Percentiles rank a stretch among this genome's conserved stretches.
These are phyloP conservation scores for Orthonevra nobilis DNA, from an alignment of 2,888 invertebrate genomes.

Conservation along the genomic window DNA sequence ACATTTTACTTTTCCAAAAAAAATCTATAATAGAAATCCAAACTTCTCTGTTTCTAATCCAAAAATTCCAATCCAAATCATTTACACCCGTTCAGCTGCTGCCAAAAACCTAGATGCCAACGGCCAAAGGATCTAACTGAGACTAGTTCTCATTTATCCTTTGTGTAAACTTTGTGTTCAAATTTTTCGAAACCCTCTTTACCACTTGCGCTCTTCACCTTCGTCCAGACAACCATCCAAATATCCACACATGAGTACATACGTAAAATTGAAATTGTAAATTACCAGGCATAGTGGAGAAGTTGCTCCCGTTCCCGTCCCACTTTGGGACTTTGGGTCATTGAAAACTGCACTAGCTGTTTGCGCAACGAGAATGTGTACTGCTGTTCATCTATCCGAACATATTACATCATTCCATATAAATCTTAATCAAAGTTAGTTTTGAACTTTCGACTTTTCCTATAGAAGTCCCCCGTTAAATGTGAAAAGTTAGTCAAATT, in stretches of 20 bases:
- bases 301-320: no score
- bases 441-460: conserved; percentile 63
- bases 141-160: conserved; percentile 60
- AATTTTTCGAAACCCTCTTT: no score
- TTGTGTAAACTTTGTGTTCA: conserved; percentile 62
- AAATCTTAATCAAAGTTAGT: conserved; percentile 70
- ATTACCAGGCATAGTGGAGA: conserved; percentile 15
- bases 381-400: conserved; percentile 8
- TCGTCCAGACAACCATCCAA: neutral
- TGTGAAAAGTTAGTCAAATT: conserved; percentile 63
- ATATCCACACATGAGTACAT: neutral
- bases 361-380: neutral
- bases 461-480: conserved; percentile 43
- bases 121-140: conserved; percentile 56
- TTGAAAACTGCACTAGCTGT: no score
- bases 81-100: conserved; percentile 26
- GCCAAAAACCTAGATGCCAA: conserved; percentile 24
- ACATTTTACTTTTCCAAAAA: conserved; percentile 4
- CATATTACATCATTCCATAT: conserved; percentile 63
- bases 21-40: neutral
- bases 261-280: conserved; percentile 48
- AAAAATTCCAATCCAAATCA: conserved; percentile 52
- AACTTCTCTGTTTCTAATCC: conserved; percentile 26
- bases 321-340: no score
- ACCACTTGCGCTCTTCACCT: conserved; percentile 1